These are phyloP conservation scores for Lepidurus apus DNA, from an alignment of 1,140 invertebrate species.

Conservation along the genomic window DNA sequence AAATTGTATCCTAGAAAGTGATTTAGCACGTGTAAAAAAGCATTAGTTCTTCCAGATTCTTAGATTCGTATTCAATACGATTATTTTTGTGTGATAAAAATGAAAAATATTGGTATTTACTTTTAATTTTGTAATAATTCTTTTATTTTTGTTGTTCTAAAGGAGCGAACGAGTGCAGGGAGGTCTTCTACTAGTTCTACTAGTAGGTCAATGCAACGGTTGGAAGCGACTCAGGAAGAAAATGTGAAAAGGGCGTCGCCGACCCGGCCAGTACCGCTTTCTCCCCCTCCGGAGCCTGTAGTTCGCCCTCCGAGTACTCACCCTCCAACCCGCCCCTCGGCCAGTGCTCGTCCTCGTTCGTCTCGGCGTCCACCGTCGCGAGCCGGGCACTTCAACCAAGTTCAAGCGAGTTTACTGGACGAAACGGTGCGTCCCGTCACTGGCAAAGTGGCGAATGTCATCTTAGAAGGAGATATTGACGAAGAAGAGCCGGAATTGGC, in stretches of 20 bases:
- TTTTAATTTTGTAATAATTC: neutral
- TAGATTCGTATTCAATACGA: no score
- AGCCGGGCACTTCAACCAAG: conserved; percentile 1
- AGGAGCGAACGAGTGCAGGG: neutral
- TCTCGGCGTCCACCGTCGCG: neutral
- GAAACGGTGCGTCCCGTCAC: neutral
- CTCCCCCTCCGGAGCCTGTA: neutral
- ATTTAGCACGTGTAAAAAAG: no score
- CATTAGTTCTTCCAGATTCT: no score
- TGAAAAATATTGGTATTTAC: no score
- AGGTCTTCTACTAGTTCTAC: neutral
- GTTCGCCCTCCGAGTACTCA: neutral
- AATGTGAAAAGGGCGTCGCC: neutral
- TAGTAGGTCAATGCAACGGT: neutral
- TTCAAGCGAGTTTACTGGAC: conserved; percentile 1
- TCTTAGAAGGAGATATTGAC: neutral
- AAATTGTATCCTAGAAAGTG: no score
- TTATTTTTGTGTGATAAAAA: no score
- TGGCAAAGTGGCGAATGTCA: neutral
- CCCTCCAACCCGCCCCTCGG: neutral
- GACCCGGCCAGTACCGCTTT: conserved; percentile 6
- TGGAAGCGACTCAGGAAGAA: neutral
- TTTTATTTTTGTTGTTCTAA: neutral
- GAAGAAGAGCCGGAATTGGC: conserved; percentile 2
- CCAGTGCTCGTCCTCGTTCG: neutral